A percentile compares a stretch with the other conserved stretches of the same genome.
These are phyloP conservation scores for Lissocephala sabroskyi DNA, from an alignment of 2,888 invertebrate genomes.

Conservation along the genomic window DNA sequence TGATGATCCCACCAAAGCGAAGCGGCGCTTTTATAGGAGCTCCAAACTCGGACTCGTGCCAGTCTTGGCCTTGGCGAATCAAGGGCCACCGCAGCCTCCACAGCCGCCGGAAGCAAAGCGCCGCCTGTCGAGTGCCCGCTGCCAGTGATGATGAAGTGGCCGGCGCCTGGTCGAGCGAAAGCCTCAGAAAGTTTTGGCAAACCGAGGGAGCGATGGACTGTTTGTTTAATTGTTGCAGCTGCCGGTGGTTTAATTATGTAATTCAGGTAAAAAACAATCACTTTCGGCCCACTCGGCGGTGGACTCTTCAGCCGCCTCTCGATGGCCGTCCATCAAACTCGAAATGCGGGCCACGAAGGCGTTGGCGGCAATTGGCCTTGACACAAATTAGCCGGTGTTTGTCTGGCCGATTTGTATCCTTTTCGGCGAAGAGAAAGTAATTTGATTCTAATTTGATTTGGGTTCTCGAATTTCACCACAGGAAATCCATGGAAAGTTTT, in stretches of 20 bases:
- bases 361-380: slow-evolving; percentile 7
- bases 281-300: neutral
- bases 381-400: slow-evolving; percentile 5
- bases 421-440: too few relatives aligned
- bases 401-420: too few relatives aligned
- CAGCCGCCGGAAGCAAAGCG: slow-evolving; percentile 26
- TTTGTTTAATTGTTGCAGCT: neutral
- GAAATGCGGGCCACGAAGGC: too few relatives aligned
- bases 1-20: slow-evolving; percentile 31
- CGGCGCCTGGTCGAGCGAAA: neutral
- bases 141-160: slow-evolving; percentile 11
- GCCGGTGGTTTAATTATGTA: neutral
- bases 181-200: slow-evolving; percentile 5
- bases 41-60: neutral
- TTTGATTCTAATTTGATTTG: too few relatives aligned
- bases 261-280: slow-evolving; percentile 5
- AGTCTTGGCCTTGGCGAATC: slow-evolving; percentile 24
- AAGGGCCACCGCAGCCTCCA: slow-evolving; percentile 7
- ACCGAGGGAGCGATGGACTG: neutral
- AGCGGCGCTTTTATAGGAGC: slow-evolving; percentile 42
- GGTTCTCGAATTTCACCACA: too few relatives aligned
- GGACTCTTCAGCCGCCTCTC: too few relatives aligned
- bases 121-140: slow-evolving; percentile 34
- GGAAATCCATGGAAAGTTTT: too few relatives aligned
- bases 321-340: too few relatives aligned